Base-by-base conservation (phyloP, 2,888 invertebrate genomes). In the Gari tellinella region DNA sequence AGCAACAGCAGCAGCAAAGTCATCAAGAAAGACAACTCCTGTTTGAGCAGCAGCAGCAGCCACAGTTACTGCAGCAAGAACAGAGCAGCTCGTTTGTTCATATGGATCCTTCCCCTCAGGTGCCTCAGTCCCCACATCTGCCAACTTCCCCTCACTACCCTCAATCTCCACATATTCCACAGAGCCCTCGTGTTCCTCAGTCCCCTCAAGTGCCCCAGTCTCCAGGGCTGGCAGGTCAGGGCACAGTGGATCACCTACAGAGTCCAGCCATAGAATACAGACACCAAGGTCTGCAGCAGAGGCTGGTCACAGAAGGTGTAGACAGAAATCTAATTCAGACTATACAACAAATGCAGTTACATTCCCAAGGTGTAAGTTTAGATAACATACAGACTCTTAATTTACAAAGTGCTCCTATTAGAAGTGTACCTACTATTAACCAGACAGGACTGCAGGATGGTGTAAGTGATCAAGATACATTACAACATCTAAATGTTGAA, bases 1-100 rank as follows among this genome's bases (percentile, higher is more conserved):
- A 81, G 57, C 81, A 80, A 57, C 80, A 82, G 45, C 82, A 80
- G 55, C 63, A 80, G 38, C 46, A 72, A 17, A 69, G 77, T 52
- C 62, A 80, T 25, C 72, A 80, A 19, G 62, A 74, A 31, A 78
- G 80, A 46, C 64, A 80, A 41, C 79, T 81, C 48, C 72, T 76
- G 64, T 19, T 70, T 45, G 67, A 53, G 41, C 66, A 77, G 49
- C 77, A 75, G 46, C 68, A 74, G 38, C 67, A 73, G 21, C 67
- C 63, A 31, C 58, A 64, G 17, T 70, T 72, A 10, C 67, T 72
- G 21, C 72, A 68, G 46, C 58, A 55, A 31, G 52, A 60, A 10
- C 72, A 67, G 52, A 64, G 26, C 0, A 5, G 41, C 31, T 15
- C 21, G 1, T 60, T 40, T 41, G 19, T 21, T 23, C 46, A 53